Base-by-base conservation (phyloP, 2,113 vertebrate genomes). In the Antechinus flavipes region DNA sequence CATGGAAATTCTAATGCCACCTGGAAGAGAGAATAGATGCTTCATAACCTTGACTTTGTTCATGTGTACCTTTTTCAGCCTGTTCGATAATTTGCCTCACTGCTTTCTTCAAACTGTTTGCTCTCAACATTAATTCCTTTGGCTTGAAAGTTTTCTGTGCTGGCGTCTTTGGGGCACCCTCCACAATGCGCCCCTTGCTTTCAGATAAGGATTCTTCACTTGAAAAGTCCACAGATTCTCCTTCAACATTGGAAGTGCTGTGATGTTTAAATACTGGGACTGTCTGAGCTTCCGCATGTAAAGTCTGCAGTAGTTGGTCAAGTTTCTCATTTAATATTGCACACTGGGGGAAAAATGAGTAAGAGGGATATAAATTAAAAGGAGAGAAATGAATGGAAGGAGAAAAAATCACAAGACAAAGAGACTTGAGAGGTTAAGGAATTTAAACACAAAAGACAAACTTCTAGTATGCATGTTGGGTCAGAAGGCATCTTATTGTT, bases 31-130 rank as follows among this genome's bases (percentile, higher is more conserved):
- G 54, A 0, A 25, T 90, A 30, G 92, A 26, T 42, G 54, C 91
- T 54, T 93, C 91, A 9, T 19, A 90, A 96, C 90, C 27, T 92
- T 90, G 47, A 90, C 0, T 2, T 52, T 94, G 54, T 61, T 92
- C 42, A 61, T 0, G 2, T 14, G 89, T 98, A 99, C 99, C 99
- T 99, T 99, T 99, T 98, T 99, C 99, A 1, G 99, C 99, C 98
- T 99, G 99, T 96, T 99, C 99, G 58, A 99, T 99, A 98, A 99
- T 99, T 97, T 99, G 99, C 91, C 99, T 98, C 93, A 99, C 99
- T 0, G 99, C 99, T 97, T 99, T 99, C 98, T 99, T 99, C 98
- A 99, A 98, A 96, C 99, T 99, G 98, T 99, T 99, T 92, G 99
- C 99, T 54, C 99, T 97, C 26, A 99, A 98, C 99, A 99, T 99